phyloP scores from a whole-genome alignment of 2,113 vertebrate species.

The Colaptes auratus region DNA sequence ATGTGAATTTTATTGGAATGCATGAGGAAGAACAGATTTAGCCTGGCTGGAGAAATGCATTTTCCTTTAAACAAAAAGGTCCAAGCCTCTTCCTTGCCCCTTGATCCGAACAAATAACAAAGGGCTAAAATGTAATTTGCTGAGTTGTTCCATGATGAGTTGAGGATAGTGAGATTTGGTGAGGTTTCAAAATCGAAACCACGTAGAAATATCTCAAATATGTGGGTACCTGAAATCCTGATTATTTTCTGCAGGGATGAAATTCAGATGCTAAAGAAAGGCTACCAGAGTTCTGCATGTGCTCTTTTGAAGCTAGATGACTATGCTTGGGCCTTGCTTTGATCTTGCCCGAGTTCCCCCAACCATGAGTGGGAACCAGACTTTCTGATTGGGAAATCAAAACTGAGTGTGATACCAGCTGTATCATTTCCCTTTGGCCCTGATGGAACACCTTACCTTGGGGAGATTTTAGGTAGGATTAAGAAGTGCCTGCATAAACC shows the following conservation, averaged over 20 bases:
- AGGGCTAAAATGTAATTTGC: background rate
- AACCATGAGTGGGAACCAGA: background rate
- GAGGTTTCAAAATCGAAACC: background rate
- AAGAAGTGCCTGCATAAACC: background rate
- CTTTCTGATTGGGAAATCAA: background rate
- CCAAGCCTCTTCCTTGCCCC: background rate
- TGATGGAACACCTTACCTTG: background rate
- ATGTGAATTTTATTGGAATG: constrained; percentile 43
- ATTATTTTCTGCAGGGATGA: background rate
- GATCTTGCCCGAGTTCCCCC: background rate
- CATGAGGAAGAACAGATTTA: constrained; percentile 23
- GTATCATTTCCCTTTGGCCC: background rate
- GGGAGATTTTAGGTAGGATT: background rate
- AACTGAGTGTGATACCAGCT: background rate
- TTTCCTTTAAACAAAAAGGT: background rate
- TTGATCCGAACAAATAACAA: constrained; percentile 15
- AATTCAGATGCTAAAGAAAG: background rate
- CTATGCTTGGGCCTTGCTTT: background rate
- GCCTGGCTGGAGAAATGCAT: constrained; percentile 4
- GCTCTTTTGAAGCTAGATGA: background rate
- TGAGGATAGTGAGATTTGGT: background rate
- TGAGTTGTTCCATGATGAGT: background rate
- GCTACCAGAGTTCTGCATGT: background rate
- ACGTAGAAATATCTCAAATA: background rate
- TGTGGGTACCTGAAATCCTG: background rate